phyloP scores from a whole-genome alignment of 1,140 invertebrate species.

The Schlechtendalia chinensis region DNA sequence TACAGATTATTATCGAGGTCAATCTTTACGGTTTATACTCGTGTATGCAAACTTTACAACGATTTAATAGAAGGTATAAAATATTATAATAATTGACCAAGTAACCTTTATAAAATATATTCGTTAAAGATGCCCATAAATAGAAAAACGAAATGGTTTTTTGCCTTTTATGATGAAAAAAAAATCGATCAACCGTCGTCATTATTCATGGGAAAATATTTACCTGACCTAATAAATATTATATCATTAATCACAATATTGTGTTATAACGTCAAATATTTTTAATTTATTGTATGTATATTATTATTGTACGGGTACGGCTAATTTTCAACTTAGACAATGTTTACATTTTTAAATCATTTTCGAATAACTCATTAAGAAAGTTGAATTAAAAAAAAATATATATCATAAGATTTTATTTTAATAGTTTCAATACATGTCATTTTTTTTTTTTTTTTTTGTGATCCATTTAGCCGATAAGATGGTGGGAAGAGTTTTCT shows the following conservation, averaged over 20 bases:
- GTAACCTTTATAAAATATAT: slow-evolving; percentile 8
- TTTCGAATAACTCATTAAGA: no score
- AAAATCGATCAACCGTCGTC: neutral
- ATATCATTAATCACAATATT: neutral
- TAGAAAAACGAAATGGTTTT: slow-evolving; percentile 4
- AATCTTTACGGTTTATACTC: neutral
- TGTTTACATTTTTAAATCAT: no score
- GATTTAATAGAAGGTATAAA: neutral
- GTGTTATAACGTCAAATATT: neutral
- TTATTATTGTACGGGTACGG: no score
- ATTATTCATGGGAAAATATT: neutral
- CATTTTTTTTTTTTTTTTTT: no score
- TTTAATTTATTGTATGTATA: no score
- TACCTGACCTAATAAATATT: slow-evolving; percentile 1
- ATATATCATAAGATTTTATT: no score
- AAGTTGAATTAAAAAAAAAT: no score
- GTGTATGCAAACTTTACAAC: slow-evolving; percentile 12
- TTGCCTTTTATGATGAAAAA: neutral
- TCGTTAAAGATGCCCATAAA: neutral
- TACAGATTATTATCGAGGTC: slow-evolving; percentile 17
- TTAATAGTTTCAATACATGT: no score
- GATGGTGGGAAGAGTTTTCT: no score
- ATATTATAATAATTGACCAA: slow-evolving; percentile 10
- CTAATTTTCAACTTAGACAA: no score
- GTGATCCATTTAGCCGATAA: no score